Evolutionary conservation across 2,113 vertebrate species (phyloP), one percentile per base, ranked within the genome.

Genomic region (Cervus canadensis): DNA sequence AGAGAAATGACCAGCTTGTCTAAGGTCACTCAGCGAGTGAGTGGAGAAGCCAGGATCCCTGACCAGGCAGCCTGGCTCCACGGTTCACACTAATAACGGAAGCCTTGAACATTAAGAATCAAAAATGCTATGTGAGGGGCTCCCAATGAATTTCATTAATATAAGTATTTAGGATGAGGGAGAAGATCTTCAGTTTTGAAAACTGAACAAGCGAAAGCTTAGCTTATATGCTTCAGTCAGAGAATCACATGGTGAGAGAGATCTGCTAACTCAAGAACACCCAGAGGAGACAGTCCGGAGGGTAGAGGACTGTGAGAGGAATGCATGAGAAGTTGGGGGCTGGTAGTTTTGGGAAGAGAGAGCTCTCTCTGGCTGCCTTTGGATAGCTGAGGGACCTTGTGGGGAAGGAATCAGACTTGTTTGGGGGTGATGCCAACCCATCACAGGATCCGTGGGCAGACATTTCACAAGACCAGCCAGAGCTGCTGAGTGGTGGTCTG

Each of bases 271-370:
- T 52, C 1, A 5, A 23, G 25, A 59, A 7, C 0, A 11, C 21
- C 50, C 7, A 28, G 33, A 36, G 36, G 33, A 54, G n/a, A 36
- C 5, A 57, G 76, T 8, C 40, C 16, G 8, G 45, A 15, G 2
- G 26, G 52, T 3, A 8, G 71, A 26, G 52, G 50, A 11, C 3
- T 3, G 2, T 6, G 2, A 45, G 19, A 45, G 2, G 30, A 40
- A 16, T 8, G 8, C 6, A 7, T 17, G 19, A 8, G 36, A n/a
- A 40, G 36, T 16, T 2, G 12, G 4, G 2, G 12, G 6, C 0
- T 0, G 1, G 56, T 15, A 28, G 9, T 30, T 23, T 23, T 19
- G 21, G 52, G 40, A 78, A 52, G 74, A 78, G 11, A 50, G 48
- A 50, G 48, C 48, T 50, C 12, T 50, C 48, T 50, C 48, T 7